These are phyloP conservation scores for Aphodius granarius DNA, from an alignment of 2,888 invertebrate genomes.

Conservation along the genomic window DNA sequence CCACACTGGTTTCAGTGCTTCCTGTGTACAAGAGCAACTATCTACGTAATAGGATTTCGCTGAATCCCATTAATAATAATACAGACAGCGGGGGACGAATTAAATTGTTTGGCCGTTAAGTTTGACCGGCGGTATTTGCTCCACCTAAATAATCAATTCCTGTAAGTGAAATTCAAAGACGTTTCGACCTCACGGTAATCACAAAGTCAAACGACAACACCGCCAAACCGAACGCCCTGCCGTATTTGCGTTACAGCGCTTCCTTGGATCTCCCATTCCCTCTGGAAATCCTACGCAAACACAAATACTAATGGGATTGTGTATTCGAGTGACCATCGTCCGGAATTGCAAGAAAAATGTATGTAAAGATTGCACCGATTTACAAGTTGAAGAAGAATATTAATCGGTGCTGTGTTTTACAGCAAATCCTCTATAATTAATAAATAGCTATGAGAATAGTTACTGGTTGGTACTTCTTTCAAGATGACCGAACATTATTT, in stretches of 20 bases:
- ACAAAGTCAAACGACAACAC: conserved; percentile 7
- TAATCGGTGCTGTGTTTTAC: too few species aligned
- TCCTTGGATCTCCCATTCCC: not conserved
- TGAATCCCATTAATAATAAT: conserved; percentile 4
- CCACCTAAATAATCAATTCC: conserved; percentile 8
- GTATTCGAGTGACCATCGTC: not conserved
- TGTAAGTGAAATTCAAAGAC: conserved; percentile 7
- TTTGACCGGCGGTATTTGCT: conserved; percentile 7
- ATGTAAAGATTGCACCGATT: too few species aligned
- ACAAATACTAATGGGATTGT: not conserved
- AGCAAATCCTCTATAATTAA: too few species aligned
- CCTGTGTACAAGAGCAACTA: too few species aligned
- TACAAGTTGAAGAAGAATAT: too few species aligned
- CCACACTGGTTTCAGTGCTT: not conserved
- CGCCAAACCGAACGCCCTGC: not conserved
- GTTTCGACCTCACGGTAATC: conserved; percentile 3
- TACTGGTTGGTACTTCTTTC: too few species aligned
- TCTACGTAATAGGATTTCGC: not conserved
- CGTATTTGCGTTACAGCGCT: not conserved
- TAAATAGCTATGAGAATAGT: too few species aligned
- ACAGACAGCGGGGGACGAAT: conserved; percentile 1
- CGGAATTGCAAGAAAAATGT: too few species aligned
- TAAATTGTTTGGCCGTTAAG: conserved; percentile 8
- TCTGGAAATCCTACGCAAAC: not conserved
- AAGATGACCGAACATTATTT: not conserved